These are phyloP conservation scores for Linyphia triangularis DNA, from an alignment of 2,888 invertebrate species.

Conservation along the genomic window DNA sequence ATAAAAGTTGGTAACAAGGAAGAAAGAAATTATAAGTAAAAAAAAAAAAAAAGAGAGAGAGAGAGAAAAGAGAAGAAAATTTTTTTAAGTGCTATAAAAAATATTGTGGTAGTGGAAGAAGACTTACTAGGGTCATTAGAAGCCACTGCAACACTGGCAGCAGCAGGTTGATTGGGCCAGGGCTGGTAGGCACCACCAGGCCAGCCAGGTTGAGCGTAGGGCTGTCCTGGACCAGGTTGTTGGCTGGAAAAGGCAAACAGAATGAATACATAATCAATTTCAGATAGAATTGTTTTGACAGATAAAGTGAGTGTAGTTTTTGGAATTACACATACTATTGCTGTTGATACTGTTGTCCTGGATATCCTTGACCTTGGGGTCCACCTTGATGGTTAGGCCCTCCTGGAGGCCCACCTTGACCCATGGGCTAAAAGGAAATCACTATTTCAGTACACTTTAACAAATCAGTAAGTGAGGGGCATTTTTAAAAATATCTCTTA, in stretches of 20 bases:
- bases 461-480: too few relatives aligned
- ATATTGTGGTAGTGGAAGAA: too few relatives aligned
- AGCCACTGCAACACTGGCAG: conserved; percentile 77
- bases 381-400: conserved; percentile 55
- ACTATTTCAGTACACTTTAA: too few relatives aligned
- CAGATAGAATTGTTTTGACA: too few relatives aligned
- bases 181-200: conserved; percentile 80
- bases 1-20: too few relatives aligned
- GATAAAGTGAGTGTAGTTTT: neutral
- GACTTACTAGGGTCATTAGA: conserved; percentile 80
- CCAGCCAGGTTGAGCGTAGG: conserved; percentile 79
- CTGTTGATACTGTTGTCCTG: conserved; percentile 68
- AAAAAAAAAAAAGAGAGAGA: too few relatives aligned
- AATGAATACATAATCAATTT: neutral
- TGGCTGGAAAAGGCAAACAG: conserved; percentile 65
- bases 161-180: conserved; percentile 81
- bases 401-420: conserved; percentile 71
- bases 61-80: too few relatives aligned
- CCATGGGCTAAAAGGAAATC: conserved; percentile 40
- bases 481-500: too few relatives aligned
- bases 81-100: too few relatives aligned
- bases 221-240: conserved; percentile 77
- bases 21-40: too few relatives aligned
- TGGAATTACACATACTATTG: conserved; percentile 52
- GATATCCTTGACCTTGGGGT: conserved; percentile 64